These are phyloP conservation scores for Glossosoma conforme DNA, from an alignment of 1,140 invertebrate species.

Conservation along the genomic window DNA sequence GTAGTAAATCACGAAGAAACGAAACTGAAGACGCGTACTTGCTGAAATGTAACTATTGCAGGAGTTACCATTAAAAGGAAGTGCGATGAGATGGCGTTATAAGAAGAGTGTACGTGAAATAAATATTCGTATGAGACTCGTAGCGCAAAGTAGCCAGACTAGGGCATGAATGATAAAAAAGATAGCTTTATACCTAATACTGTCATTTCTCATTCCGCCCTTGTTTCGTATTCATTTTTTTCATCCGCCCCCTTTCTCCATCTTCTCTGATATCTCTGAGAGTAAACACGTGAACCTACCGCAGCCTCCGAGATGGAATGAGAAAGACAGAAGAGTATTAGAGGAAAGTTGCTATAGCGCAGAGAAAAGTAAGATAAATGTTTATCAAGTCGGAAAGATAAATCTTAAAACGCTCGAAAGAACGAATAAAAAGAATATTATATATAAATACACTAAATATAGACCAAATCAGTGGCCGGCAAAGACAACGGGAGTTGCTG, in stretches of 20 bases:
- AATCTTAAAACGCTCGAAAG: slow-evolving; percentile 19
- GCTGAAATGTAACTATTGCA: no score
- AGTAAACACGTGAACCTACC: slow-evolving; percentile 23
- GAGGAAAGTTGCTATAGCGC: slow-evolving; percentile 20
- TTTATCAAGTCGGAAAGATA: slow-evolving; percentile 18
- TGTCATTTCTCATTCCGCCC: slow-evolving; percentile 25
- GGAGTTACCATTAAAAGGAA: no score
- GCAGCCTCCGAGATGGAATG: not conserved
- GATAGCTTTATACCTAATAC: slow-evolving; percentile 23
- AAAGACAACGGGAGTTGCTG: no score
- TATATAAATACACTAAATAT: no score
- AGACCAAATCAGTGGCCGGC: no score
- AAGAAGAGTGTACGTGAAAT: no score
- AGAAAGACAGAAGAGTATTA: slow-evolving; percentile 17
- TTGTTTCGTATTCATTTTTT: slow-evolving; percentile 26
- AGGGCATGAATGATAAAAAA: slow-evolving; percentile 25
- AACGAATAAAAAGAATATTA: no score
- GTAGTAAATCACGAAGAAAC: no score
- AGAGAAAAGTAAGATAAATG: slow-evolving; percentile 25
- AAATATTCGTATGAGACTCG: no score
- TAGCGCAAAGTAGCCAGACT: no score
- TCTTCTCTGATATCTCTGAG: slow-evolving; percentile 1
- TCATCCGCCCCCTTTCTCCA: slow-evolving; percentile 5
- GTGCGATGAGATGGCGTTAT: no score
- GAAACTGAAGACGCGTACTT: no score